Base-by-base conservation (phyloP, 2,113 vertebrate genomes). In the Hippocampus abdominalis region DNA sequence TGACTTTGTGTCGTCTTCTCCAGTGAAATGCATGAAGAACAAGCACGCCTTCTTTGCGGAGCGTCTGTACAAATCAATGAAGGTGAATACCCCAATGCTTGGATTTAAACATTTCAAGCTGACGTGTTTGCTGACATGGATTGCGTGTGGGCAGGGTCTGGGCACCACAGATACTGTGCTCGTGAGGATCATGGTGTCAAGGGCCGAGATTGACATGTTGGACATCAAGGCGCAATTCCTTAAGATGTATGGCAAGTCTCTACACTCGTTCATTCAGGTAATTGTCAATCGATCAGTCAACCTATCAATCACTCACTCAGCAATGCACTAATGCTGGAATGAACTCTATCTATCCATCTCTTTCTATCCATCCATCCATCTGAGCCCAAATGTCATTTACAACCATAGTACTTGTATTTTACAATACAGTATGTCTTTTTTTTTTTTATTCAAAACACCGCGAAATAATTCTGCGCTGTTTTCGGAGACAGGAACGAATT, bases 261-360 rank as follows among this genome's bases (percentile, higher is more conserved):
- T 99, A 1, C 59, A 95, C 88, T 98, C 97, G 70, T 98, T 98
- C 90, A 98, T 98, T 62, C 96, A 98, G 95, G 97, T 98, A 59
- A 89, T 44, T 44, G 39, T 32, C 10, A 20, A 36, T 39, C 60
- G 18, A 40, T 42, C 36, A 25, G 21, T 40, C 61, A 64, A 11
- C n/a, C 68, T 29, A 64, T 62, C 64, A 80, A 53, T 72, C 32
- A 54, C 63, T 81, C 71, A 77, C 40, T 62, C 48, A 40, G 10
- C 63, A 27, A 68, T 57, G 59, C 49, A 56, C 68, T 53, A 20
- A 48, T 68, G 42, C 18, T 0, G 21, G 9, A 44, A 53, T 60
- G 0, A 65, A 32, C 13, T 49, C 23, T 32, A 11, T 2, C n/a
- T 16, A 13, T 27, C n/a, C 20, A 44, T n/a, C 3, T 21, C 3